Evolutionary conservation across 2,113 vertebrate genomes (phyloP).

Genomic region (Sus scrofa): DNA sequence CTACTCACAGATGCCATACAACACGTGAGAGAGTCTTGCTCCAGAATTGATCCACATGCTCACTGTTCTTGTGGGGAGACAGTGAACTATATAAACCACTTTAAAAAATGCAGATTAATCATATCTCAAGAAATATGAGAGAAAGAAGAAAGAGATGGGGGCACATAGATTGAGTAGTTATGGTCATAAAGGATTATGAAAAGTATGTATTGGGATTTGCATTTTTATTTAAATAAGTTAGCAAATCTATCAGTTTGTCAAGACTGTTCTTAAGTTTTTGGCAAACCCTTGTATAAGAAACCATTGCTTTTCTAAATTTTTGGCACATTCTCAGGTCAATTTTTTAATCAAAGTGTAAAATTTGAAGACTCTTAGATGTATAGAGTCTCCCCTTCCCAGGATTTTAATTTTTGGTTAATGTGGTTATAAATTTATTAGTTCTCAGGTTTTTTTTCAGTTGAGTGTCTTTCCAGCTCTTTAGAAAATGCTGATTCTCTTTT

Average conservation of each 20-base stretch:
- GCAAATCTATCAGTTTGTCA: neutral
- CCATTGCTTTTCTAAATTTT: neutral
- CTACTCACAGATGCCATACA: neutral
- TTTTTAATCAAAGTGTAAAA: neutral
- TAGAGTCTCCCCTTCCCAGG: neutral
- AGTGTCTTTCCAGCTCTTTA: neutral
- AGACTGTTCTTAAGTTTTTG: neutral
- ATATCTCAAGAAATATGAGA: too few relatives aligned
- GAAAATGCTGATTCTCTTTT: neutral
- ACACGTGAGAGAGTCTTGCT: neutral
- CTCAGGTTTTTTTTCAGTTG: neutral
- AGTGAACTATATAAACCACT: neutral
- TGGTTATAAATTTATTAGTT: neutral
- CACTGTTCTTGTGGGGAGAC: neutral
- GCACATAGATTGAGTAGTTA: neutral
- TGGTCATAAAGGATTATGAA: neutral
- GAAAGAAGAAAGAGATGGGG: rapidly evolving
- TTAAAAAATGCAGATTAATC: neutral
- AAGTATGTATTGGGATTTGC: neutral
- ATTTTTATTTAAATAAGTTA: slow-evolving; percentile 38
- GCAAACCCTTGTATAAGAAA: slow-evolving; percentile 21
- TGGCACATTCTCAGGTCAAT: neutral
- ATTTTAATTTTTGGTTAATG: slow-evolving; percentile 16
- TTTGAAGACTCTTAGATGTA: neutral
- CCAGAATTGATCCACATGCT: neutral